Base-by-base conservation (phyloP, 2,113 vertebrate genomes). In the Laterallus jamaicensis region DNA sequence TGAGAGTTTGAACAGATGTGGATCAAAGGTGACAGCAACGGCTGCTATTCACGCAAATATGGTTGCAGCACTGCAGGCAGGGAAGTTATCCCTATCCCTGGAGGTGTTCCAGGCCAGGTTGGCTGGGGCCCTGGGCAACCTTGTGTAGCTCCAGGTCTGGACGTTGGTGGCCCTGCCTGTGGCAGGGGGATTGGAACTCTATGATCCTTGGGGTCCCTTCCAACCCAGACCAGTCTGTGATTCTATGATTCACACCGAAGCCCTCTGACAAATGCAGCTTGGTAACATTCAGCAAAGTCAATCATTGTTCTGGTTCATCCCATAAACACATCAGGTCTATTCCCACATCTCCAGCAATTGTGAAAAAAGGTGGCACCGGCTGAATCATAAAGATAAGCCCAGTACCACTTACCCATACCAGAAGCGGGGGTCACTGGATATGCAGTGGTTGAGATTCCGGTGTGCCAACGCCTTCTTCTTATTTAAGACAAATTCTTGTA, bases 381-480 rank as follows among this genome's bases (percentile, higher is more conserved):
- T 74, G 86, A 83, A 55, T 47, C 70, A 2, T 56, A 52, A 14
- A 15, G 90, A 60, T 8, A 67, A 92, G 71, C 29, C 62, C 86
- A 97, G 71, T 24, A 82, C 31, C 97, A 99, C 99, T 99, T 97
- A 99, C 99, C 99, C 99, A 21, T 99, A 99, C 99, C 99, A 99
- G 98, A 98, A 99, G 97, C 99, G 99, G 12, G 99, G 99, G 95
- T 99, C 99, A 4, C 97, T 98, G 96, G 99, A 98, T 90, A 99
- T 98, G 97, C 99, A 99, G 98, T 99, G 99, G 98, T 99, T 99
- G 81, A 99, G 98, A 97, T 97, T 99, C 80, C 99, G 98, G 94
- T 99, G 99, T 78, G 99, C 99, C 97, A 99, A 97, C 1, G 99
- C 99, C 95, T 99, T 99, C 98, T 99, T 99, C 94, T 99, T 99